Percentiles rank a stretch among this genome's conserved stretches.
Evolutionary conservation across 2,113 vertebrate species (phyloP).

Genomic region (Notarius lentiginosus): DNA sequence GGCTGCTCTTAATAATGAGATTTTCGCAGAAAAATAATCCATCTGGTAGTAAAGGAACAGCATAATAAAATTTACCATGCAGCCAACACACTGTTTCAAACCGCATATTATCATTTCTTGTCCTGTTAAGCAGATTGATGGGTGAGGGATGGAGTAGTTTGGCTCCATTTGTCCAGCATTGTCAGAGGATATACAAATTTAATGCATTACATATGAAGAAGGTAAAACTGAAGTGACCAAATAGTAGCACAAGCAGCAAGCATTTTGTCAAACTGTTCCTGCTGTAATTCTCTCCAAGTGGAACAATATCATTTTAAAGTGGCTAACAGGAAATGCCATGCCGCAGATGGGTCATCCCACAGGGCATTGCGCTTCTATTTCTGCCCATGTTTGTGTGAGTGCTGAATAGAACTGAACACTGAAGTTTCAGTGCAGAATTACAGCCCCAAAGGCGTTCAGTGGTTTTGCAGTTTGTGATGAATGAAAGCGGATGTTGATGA

Average conservation of each 20-base stretch:
- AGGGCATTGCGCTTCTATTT: slow-evolving; percentile 46
- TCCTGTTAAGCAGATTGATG: neutral
- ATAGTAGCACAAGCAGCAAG: neutral
- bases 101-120: neutral
- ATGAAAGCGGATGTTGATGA: neutral
- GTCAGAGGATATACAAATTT: neutral
- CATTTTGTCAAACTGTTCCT: slow-evolving; percentile 13
- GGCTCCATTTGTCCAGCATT: neutral
- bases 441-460: neutral
- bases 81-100: neutral
- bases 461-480: neutral
- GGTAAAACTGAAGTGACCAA: neutral
- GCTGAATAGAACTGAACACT: slow-evolving; percentile 14
- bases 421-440: neutral
- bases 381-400: slow-evolving; percentile 21
- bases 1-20: neutral
- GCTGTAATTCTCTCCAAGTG: slow-evolving; percentile 23
- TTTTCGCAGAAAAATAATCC: neutral
- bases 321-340: slow-evolving; percentile 54
- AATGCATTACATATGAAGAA: neutral
- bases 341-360: slow-evolving; percentile 43
- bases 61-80: neutral
- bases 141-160: neutral
- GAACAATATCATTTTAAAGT: slow-evolving; percentile 47
- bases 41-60: neutral